Evolutionary conservation across 1,140 invertebrate species (phyloP).

Genomic region (Bombus superbus): DNA sequence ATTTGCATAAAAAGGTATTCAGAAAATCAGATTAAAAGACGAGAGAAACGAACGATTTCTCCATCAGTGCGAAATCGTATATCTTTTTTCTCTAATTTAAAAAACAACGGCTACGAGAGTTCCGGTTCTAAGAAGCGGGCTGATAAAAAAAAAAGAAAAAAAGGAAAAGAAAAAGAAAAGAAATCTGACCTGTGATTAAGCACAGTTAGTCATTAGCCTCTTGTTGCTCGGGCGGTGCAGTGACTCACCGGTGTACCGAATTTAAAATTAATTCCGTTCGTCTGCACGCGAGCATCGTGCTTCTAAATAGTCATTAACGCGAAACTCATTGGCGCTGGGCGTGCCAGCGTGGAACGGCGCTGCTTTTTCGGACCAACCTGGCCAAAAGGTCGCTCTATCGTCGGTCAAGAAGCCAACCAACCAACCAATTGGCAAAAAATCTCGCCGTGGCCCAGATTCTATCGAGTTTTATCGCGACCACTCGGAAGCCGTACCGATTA

Average conservation of each 20-base stretch:
- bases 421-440: not conserved
- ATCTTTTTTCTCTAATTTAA: not conserved
- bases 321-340: slow-evolving; percentile 25
- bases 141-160: not conserved
- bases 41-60: not conserved
- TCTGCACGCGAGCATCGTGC: slow-evolving; percentile 32
- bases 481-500: not conserved
- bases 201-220: slow-evolving; percentile 27
- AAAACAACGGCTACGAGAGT: no score
- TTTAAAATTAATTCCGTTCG: slow-evolving; percentile 31
- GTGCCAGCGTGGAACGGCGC: not conserved
- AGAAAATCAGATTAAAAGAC: not conserved
- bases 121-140: not conserved
- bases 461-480: not conserved
- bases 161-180: not conserved
- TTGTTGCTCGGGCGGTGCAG: not conserved
- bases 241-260: slow-evolving; percentile 38
- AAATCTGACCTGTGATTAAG: slow-evolving; percentile 14
- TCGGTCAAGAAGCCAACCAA: not conserved
- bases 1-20: not conserved
- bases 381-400: slow-evolving; percentile 26
- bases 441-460: not conserved
- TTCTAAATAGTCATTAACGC: slow-evolving; percentile 33
- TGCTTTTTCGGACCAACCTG: not conserved
- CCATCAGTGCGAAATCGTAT: no score